Evolutionary conservation across 2,797 vertebrate genomes (phyloP), one percentile per base, ranked within the genome.

Genomic region (Loris lydekkerianus): DNA sequence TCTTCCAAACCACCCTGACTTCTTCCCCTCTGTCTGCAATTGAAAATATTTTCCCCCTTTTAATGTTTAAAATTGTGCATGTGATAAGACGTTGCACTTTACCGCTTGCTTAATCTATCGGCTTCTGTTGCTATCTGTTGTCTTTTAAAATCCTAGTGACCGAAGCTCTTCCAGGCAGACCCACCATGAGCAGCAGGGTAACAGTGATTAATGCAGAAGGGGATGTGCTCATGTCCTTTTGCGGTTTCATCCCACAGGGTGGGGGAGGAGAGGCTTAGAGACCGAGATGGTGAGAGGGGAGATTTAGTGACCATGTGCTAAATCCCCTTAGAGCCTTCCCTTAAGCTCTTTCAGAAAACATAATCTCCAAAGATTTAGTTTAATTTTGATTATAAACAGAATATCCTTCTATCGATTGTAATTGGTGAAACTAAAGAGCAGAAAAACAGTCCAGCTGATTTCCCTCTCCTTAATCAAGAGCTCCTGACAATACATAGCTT

Each of bases 351-450:
- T 97, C 97, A 86, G 88, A 86, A 93, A 94, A 96, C 61, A 53
- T 98, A 97, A 98, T 98, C 97, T 97, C 92, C 84, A 97, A 98
- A 97, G 34, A 97, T 11, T 29, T 92, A 75, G 31, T 93, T 98
- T 98, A 97, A 97, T 98, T 98, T 97, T 97, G 72, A 95, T 94
- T 95, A 93, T 96, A 96, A 97, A 96, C 94, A 93, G 91, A 96
- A 96, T 95, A 96, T 97, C 81, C 93, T 95, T 94, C 67, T 96
- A 11, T 63, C 80, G 89, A 70, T 73, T 46, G 82, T 9, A 37
- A 96, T 95, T 96, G 98, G 96, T 87, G 91, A 91, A 31, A 89
- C 6, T 27, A 76, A 91, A 83, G 72, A 77, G 46, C 80, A 83
- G 92, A 93, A 70, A 88, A 97, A 63, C 53, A 78, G 93, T 85